These are phyloP conservation scores for Solenopsis invicta DNA, from an alignment of 1,140 invertebrate genomes.

Conservation along the genomic window DNA sequence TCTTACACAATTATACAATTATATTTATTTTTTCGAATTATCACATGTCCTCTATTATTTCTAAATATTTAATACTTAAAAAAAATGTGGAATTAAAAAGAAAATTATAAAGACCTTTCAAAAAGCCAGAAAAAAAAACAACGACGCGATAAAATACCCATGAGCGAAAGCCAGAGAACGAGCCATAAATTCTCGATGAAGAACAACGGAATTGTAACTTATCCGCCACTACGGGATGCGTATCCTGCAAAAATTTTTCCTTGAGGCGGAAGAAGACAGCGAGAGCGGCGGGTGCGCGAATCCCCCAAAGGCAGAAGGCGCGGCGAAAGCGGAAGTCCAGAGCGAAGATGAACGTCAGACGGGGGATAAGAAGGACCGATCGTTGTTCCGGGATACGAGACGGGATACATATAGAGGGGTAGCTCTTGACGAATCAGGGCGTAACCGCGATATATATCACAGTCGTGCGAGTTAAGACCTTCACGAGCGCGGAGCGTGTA, in stretches of 20 bases:
- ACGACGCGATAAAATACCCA: background rate
- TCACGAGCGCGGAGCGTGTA: conserved; percentile 21
- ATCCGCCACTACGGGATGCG: conserved; percentile 9
- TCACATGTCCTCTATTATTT: background rate
- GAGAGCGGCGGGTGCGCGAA: conserved; percentile 13
- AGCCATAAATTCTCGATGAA: conserved; percentile 12
- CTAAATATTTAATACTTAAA: background rate
- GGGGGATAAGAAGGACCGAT: background rate
- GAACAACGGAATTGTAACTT: background rate
- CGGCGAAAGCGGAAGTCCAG: conserved; percentile 33
- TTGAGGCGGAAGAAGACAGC: conserved; percentile 1
- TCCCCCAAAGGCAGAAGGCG: conserved; percentile 20
- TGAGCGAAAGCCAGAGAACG: background rate
- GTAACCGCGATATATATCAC: conserved; percentile 68
- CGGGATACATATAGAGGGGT: background rate
- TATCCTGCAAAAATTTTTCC: conserved; percentile 30
- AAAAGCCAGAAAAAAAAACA: background rate
- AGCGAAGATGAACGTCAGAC: background rate
- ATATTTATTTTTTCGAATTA: background rate
- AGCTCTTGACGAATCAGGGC: conserved; percentile 71
- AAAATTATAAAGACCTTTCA: background rate
- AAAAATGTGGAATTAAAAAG: background rate
- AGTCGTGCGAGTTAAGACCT: conserved; percentile 43
- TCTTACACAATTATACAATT: conserved; percentile 19
- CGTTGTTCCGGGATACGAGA: background rate